A percentile compares a stretch with the other conserved stretches of the same genome.
Evolutionary conservation across 2,888 invertebrate genomes (phyloP).

Genomic region (Neoascia interrupta): DNA sequence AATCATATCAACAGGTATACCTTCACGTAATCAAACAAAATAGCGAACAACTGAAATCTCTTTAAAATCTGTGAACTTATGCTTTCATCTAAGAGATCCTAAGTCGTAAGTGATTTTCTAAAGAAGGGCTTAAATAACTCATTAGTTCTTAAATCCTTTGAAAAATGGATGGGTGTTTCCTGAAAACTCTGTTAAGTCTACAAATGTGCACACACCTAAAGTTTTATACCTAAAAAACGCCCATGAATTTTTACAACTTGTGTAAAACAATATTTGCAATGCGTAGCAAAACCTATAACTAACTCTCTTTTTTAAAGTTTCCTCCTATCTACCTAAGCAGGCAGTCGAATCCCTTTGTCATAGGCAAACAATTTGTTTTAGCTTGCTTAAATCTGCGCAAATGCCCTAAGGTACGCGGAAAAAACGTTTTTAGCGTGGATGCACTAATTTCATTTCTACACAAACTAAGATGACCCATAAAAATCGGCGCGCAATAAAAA

Average conservation of each 20-base stretch:
- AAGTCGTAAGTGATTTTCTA: too few species aligned
- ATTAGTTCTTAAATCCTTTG: too few species aligned
- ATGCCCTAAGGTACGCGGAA: slow-evolving; percentile 15
- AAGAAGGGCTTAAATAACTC: too few species aligned
- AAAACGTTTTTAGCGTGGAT: slow-evolving; percentile 11
- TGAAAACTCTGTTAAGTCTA: too few species aligned
- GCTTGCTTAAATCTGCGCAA: background rate
- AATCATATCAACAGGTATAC: too few species aligned
- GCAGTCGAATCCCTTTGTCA: slow-evolving; percentile 4
- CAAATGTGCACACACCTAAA: too few species aligned
- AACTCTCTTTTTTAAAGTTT: slow-evolving; percentile 11
- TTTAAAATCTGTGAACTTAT: too few species aligned
- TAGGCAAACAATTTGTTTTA: slow-evolving; percentile 56
- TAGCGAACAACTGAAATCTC: too few species aligned
- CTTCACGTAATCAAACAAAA: too few species aligned
- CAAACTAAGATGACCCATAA: slow-evolving; percentile 29
- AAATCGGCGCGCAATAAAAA: slow-evolving; percentile 58
- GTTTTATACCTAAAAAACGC: background rate
- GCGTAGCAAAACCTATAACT: background rate
- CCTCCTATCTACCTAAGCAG: background rate
- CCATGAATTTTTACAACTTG: slow-evolving; percentile 3
- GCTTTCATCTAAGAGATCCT: too few species aligned
- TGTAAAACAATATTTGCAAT: slow-evolving; percentile 36
- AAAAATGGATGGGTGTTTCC: too few species aligned
- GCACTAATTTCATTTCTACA: background rate